phyloP scores from a whole-genome alignment of 2,888 invertebrate species.

The Cantharis rufa region DNA sequence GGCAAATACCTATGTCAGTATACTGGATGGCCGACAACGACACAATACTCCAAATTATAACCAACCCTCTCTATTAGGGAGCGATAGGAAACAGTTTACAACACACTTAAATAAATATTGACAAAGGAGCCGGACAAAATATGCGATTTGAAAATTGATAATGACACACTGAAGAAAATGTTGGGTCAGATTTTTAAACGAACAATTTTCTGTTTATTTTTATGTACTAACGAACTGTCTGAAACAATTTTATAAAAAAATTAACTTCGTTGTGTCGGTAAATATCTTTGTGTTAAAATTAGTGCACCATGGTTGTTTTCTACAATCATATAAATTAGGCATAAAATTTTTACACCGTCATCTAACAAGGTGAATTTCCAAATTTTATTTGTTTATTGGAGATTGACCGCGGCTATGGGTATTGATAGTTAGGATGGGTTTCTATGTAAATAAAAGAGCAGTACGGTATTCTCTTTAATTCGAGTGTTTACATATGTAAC shows the following conservation, averaged over 20 bases:
- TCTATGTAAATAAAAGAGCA: background rate
- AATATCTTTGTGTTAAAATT: slow-evolving; percentile 17
- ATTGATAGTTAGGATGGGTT: background rate
- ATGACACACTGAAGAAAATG: slow-evolving; percentile 26
- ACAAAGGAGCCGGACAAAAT: slow-evolving; percentile 33
- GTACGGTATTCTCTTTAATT: background rate
- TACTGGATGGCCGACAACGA: slow-evolving; percentile 21
- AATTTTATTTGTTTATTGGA: slow-evolving; percentile 14
- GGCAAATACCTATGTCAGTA: slow-evolving; percentile 31
- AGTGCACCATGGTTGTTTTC: slow-evolving; percentile 23
- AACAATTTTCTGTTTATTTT: slow-evolving; percentile 25
- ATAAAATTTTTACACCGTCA: slow-evolving; percentile 19
- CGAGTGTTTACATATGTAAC: slow-evolving; percentile 25
- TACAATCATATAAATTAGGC: slow-evolving; percentile 25
- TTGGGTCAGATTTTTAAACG: slow-evolving; percentile 21
- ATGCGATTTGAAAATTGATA: slow-evolving; percentile 32
- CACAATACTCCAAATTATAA: slow-evolving; percentile 34
- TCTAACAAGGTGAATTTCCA: slow-evolving; percentile 8
- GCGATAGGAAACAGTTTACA: slow-evolving; percentile 35
- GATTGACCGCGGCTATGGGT: background rate
- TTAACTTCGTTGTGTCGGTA: slow-evolving; percentile 9
- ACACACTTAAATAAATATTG: slow-evolving; percentile 38
- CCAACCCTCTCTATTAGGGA: slow-evolving; percentile 35
- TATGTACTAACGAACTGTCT: slow-evolving; percentile 23
- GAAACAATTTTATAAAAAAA: slow-evolving; percentile 15